A percentile compares a stretch with the other conserved stretches of the same genome.
Conservation (phyloP, 1,140 invertebrate genomes). For the Vanessa atalanta region DNA sequence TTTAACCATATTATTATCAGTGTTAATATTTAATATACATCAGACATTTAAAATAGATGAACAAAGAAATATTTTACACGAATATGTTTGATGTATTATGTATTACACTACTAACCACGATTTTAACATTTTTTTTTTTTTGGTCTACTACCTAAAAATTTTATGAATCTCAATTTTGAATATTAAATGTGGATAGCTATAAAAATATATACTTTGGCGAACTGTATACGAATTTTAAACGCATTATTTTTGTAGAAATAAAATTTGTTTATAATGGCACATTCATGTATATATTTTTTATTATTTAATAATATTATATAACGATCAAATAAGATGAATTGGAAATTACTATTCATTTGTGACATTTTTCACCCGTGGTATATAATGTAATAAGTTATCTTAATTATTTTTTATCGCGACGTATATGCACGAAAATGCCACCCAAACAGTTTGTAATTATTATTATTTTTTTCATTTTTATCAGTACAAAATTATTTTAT, state of each 20-base stretch:
- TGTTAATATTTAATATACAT: constrained; percentile 35
- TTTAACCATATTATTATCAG: constrained; percentile 61
- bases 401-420: constrained; percentile 6
- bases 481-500: constrained; percentile 60
- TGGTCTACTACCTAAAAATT: constrained; percentile 44
- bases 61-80: constrained; percentile 35
- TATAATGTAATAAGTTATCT: constrained; percentile 19
- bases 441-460: constrained; percentile 45
- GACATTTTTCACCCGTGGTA: constrained; percentile 34
- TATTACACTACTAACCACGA: constrained; percentile 39
- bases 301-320: constrained; percentile 20
- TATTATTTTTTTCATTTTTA: constrained; percentile 29
- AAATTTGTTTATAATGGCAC: constrained; percentile 61
- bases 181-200: constrained; percentile 67
- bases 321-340: constrained; percentile 29
- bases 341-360: constrained; percentile 33
- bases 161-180: constrained; percentile 29
- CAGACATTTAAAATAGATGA: constrained; percentile 35
- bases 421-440: constrained; percentile 63
- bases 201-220: constrained; percentile 77
- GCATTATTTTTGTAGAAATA: constrained; percentile 54
- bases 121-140: constrained; percentile 39
- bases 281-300: constrained; percentile 57
- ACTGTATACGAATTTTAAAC: constrained; percentile 65
- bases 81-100: constrained; percentile 32